phyloP scores from a whole-genome alignment of 2,113 vertebrate species.

The Falcunculus frontatus region DNA sequence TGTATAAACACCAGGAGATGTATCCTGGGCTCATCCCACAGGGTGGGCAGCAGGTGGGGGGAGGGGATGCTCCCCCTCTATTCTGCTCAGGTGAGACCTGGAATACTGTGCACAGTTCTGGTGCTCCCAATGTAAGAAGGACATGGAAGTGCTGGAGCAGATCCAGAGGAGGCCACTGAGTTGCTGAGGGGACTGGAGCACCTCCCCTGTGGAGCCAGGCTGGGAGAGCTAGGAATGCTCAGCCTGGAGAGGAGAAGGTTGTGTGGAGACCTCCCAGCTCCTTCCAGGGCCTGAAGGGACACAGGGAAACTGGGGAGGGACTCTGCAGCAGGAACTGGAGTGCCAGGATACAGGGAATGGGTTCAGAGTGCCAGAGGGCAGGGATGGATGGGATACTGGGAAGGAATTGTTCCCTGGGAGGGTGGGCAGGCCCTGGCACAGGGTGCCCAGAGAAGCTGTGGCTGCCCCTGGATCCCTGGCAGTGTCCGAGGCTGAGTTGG shows the following conservation, averaged over 20 bases:
- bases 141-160: background rate
- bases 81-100: background rate
- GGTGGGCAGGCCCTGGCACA: background rate
- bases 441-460: background rate
- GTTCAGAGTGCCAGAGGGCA: rapidly evolving
- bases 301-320: background rate
- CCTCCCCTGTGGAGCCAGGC: rapidly evolving
- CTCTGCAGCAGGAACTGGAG: background rate
- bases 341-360: rapidly evolving
- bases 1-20: background rate
- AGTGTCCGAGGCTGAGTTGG: background rate
- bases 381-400: background rate
- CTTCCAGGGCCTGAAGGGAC: background rate
- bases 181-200: background rate
- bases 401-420: background rate
- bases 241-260: background rate
- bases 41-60: background rate
- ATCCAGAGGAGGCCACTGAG: background rate
- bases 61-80: background rate
- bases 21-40: background rate
- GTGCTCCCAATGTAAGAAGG: rapidly evolving
- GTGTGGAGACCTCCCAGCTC: background rate
- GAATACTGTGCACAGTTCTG: background rate
- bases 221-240: background rate
- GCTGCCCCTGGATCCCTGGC: background rate